Base-by-base conservation (phyloP, 2,888 invertebrate species). In the Matsumyia berberina region DNA sequence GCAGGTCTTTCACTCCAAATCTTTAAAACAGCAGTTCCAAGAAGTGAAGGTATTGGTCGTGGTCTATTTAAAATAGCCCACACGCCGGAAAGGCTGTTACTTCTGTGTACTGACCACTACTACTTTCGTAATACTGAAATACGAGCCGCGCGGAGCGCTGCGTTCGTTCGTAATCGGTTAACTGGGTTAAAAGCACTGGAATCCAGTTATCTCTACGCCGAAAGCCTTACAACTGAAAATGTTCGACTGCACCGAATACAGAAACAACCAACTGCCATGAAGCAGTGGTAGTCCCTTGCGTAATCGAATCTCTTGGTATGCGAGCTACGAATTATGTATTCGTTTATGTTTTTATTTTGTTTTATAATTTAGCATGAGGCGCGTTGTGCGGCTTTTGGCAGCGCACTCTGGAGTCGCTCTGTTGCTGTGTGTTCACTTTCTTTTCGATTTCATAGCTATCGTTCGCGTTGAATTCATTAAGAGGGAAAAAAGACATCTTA, bases 161-260 rank as follows among this genome's bases (percentile, higher is more conserved):
- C 70, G 57, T 83, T 79, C 69, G 67, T 60, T 58, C 76, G 76
- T 86, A 86, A 86, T 86, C 76, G 77, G 76, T 86, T 81, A 81
- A 81, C 81, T 86, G 81, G 86, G 86, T 86, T 86, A 86, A 81
- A 66, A 81, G 72, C 81, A 72, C 17, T 78, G 86, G 86, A 86
- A 86, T 86, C 70, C 31, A 70, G 44, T 80, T 66, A 64, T 53
- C 51, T 49, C 69, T 69, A 57, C 73, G 42, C 42, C 46, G 53
- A 74, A 66, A 64, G 67, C 19, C 58, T 12, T n/a, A 78, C 46
- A 15, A 58, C 11, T 31, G 24, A 19, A 64, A 60, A 37, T 58
- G 51, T 57, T 46, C n/a, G 31, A 51, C 81, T 51, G 58, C 53
- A 69, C 24, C 31, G 44, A n/a, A n/a, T 46, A 73, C 62, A 64